Percentiles rank a stretch among this genome's conserved stretches.
These are phyloP conservation scores for Hemiscyllium ocellatum DNA, from an alignment of 2,113 vertebrate genomes.

Conservation along the genomic window DNA sequence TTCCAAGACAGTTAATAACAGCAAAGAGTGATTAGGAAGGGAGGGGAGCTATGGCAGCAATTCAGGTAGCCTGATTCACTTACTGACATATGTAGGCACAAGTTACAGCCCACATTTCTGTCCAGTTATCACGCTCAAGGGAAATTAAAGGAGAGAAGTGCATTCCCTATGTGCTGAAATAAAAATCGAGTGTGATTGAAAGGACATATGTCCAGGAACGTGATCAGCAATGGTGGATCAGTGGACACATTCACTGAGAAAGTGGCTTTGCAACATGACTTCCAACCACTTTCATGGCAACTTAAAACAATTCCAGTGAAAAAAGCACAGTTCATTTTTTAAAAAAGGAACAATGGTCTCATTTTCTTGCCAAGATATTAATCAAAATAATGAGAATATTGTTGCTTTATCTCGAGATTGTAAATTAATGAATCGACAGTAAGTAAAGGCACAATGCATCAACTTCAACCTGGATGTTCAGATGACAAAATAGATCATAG, in stretches of 20 bases:
- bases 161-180: background rate
- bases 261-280: background rate
- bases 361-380: background rate
- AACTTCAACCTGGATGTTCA: background rate
- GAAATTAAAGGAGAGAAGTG: background rate
- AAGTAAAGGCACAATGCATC: too few species aligned
- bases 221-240: background rate
- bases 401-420: too few species aligned
- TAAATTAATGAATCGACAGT: too few species aligned
- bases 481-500: too few species aligned
- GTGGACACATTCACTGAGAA: background rate
- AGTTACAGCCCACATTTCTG: background rate
- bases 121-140: background rate
- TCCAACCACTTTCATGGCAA: background rate
- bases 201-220: background rate
- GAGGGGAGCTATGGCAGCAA: background rate
- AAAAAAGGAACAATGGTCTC: background rate
- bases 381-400: background rate
- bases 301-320: background rate
- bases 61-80: background rate
- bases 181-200: background rate
- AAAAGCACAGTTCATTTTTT: background rate
- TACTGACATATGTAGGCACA: background rate
- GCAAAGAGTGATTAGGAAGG: background rate
- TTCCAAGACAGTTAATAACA: background rate